A percentile compares a stretch with the other conserved stretches of the same genome.
Conservation (phyloP, 1,140 invertebrate genomes). For the Arion vulgaris region DNA sequence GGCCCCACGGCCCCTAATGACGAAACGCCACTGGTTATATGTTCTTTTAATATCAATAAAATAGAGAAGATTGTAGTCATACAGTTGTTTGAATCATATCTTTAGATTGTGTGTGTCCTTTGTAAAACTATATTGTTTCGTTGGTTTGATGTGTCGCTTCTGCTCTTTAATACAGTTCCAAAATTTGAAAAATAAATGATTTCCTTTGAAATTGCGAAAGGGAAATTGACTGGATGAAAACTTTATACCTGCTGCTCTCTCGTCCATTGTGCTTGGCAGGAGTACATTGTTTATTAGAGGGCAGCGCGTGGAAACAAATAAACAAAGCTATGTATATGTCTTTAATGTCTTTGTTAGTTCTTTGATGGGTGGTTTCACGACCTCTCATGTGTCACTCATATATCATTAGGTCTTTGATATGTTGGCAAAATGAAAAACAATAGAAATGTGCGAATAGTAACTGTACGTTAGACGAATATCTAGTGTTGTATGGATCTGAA, state of each 20-base stretch:
- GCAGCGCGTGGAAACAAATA: neutral
- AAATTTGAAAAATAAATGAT: neutral
- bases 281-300: neutral
- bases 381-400: constrained; percentile 3
- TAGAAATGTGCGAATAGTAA: no score
- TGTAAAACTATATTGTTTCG: no score
- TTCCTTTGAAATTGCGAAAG: neutral
- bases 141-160: no score
- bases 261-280: neutral
- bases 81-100: no score
- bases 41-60: no score
- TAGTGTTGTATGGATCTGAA: no score
- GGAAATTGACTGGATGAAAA: neutral
- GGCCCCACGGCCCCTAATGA: no score
- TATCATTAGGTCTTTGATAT: constrained; percentile 14
- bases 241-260: neutral
- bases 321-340: constrained; percentile 4
- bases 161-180: neutral
- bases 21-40: no score
- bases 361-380: neutral
- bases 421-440: neutral
- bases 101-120: no score
- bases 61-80: no score
- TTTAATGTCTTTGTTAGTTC: neutral
- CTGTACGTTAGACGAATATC: no score